phyloP scores from a whole-genome alignment of 2,797 vertebrate species.

The Alosa sapidissima region DNA sequence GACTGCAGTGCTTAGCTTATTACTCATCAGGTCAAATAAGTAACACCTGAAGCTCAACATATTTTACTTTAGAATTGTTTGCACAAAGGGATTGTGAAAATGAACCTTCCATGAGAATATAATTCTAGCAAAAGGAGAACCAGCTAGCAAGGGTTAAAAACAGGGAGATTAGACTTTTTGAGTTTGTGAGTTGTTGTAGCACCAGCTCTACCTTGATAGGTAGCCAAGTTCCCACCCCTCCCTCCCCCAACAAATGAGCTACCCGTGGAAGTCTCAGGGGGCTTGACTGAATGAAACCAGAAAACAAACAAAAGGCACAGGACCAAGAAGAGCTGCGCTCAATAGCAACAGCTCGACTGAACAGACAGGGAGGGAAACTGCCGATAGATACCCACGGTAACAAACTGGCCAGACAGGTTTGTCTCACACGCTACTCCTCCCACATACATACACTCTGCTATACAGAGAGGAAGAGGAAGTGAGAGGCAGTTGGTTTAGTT shows the following conservation, averaged over 20 bases:
- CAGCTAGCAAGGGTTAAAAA: not conserved
- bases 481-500: not conserved
- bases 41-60: not conserved
- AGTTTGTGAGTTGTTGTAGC: not conserved
- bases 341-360: not conserved
- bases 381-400: not conserved
- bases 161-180: not conserved
- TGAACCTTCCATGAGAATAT: not conserved
- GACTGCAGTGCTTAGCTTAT: not conserved
- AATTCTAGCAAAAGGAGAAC: not conserved
- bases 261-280: slow-evolving; percentile 1
- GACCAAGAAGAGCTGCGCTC: not conserved
- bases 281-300: not conserved
- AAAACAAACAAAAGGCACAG: not conserved
- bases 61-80: not conserved
- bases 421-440: not conserved
- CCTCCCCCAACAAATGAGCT: not conserved
- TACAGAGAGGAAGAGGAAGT: not conserved
- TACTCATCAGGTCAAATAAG: not conserved
- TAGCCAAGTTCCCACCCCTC: not conserved
- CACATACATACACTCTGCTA: not conserved
- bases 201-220: slow-evolving; percentile 10
- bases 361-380: not conserved
- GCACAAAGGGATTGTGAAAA: not conserved
- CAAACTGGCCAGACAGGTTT: slow-evolving; percentile 1